Evolutionary conservation across 2,113 vertebrate genomes (phyloP).

Genomic region (Micronycteris hirsuta): DNA sequence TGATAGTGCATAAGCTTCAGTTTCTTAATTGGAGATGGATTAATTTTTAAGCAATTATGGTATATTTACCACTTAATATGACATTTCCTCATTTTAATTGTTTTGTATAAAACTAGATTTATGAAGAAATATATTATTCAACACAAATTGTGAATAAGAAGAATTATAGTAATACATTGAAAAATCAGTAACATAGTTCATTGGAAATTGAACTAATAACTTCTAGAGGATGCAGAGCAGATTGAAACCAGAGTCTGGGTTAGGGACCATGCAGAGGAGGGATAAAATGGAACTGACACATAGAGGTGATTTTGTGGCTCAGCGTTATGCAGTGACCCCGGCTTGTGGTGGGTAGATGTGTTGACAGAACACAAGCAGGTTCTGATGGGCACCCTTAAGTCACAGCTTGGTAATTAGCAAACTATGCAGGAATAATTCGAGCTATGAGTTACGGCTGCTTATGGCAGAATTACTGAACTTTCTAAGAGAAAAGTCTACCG

Average conservation of each 20-base stretch:
- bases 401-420: not conserved
- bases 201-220: not conserved
- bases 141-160: not conserved
- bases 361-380: not conserved
- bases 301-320: not conserved
- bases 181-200: not conserved
- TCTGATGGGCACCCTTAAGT: not conserved
- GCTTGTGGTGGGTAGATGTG: not conserved
- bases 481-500: not conserved
- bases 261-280: not conserved
- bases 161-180: not conserved
- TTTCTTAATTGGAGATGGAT: not conserved
- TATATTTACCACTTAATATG: not conserved
- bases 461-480: not conserved
- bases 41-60: not conserved
- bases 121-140: not conserved
- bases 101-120: not conserved
- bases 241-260: not conserved
- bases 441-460: not conserved
- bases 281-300: not conserved
- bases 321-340: not conserved
- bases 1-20: not conserved
- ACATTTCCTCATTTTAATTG: not conserved
- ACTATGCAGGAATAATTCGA: not conserved
- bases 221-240: not conserved